Percentiles rank a stretch among this genome's conserved stretches.
phyloP scores from a whole-genome alignment of 2,888 invertebrate genomes.

The Rotaria sp. region DNA sequence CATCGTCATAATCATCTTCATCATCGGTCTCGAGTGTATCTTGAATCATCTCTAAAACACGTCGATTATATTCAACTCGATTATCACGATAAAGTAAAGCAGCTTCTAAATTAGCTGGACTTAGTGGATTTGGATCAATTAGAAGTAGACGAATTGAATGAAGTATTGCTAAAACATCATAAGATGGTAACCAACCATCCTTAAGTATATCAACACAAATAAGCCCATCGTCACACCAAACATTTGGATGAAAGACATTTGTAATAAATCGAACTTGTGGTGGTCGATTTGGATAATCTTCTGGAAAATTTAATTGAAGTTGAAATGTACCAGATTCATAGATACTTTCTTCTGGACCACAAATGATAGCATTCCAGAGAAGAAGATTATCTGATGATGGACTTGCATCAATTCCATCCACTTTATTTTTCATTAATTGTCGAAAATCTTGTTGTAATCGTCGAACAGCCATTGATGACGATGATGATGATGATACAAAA shows the following conservation, averaged over 20 bases:
- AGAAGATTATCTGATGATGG: background rate
- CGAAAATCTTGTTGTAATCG: slow-evolving; percentile 28
- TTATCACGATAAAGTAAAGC: slow-evolving; percentile 9
- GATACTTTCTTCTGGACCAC: slow-evolving; percentile 1
- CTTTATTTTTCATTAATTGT: slow-evolving; percentile 5
- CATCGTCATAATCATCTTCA: background rate
- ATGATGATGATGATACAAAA: background rate
- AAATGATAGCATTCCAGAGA: slow-evolving; percentile 12
- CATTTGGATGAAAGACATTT: slow-evolving; percentile 16
- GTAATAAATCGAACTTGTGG: background rate
- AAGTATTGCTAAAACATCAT: background rate
- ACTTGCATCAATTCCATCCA: background rate
- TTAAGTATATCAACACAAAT: slow-evolving; percentile 27
- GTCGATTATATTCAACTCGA: background rate
- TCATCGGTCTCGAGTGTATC: background rate
- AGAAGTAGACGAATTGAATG: slow-evolving; percentile 11
- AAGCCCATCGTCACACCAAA: slow-evolving; percentile 8
- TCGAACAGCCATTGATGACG: background rate
- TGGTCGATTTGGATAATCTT: slow-evolving; percentile 18
- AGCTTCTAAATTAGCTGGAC: slow-evolving; percentile 20
- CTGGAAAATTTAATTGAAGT: background rate
- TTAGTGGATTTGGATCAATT: background rate
- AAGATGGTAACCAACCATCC: slow-evolving; percentile 3
- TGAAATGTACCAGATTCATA: background rate
- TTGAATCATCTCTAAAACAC: background rate